Evolutionary conservation across 1,140 invertebrate genomes (phyloP), one percentile per base, ranked within the genome.

Genomic region (Geopemphigus sp.): DNA sequence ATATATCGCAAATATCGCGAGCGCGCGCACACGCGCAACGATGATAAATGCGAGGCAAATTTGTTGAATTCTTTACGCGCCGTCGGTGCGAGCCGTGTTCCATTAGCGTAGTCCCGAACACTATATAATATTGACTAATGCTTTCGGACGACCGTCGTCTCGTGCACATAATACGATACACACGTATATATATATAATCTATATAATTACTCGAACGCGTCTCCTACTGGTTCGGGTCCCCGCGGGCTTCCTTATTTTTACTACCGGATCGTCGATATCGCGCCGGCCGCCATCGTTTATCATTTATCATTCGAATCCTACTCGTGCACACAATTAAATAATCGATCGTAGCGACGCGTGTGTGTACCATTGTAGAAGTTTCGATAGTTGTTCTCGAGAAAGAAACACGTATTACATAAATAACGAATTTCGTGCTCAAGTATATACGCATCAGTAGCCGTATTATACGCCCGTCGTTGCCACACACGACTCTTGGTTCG

Each of bases 1-100:
- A n/a, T n/a, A n/a, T n/a, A n/a, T n/a, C n/a, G n/a, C n/a, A n/a
- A n/a, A n/a, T n/a, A n/a, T n/a, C n/a, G n/a, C n/a, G n/a, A n/a
- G n/a, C n/a, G n/a, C 32, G 32, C 32, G 32, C 32, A 8, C 32
- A 8, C 32, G 32, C 3, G 32, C 32, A 8, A 39, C 32, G 32
- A 5, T 72, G 50, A 72, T 72, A 72, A 72, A 72, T 72, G 68
- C 54, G 24, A 24, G 32, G 32, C 68, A 72, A 72, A 72, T 72
- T 72, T 72, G 68, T 72, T 53, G 68, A 54, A 72, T 72, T 72
- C 68, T 72, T 72, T 54, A 72, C 68, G 68, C 68, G 29, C 68
- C 50, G 68, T 72, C 50, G 68, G 53, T 47, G 22, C 1, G 2
- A 10, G 5, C 1, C 24, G 17, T 5, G 26, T 29, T 53, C 17